Evolutionary conservation across 2,113 vertebrate species (phyloP).

Genomic region (Meriones unguiculatus): DNA sequence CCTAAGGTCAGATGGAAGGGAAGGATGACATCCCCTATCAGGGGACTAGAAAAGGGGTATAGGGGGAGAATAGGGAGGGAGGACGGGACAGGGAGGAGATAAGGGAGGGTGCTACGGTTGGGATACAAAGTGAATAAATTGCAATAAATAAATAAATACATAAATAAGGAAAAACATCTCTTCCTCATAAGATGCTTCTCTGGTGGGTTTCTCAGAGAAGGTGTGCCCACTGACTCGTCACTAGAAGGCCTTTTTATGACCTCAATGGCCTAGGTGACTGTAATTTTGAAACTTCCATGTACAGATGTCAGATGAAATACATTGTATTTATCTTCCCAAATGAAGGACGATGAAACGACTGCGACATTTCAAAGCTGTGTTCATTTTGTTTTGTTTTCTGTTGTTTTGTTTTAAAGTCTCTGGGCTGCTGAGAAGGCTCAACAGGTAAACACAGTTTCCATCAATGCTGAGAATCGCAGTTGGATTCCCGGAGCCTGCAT

Average conservation of each 20-base stretch:
- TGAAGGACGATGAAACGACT: neutral
- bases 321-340: neutral
- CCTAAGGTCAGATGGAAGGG: no score
- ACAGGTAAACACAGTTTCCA: neutral
- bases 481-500: neutral
- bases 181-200: neutral
- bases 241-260: neutral
- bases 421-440: neutral
- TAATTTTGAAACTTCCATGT: slow-evolving; percentile 9
- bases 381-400: neutral
- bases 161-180: no score
- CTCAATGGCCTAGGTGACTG: neutral
- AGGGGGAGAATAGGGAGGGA: no score
- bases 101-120: no score
- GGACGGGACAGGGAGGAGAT: no score
- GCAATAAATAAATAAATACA: no score
- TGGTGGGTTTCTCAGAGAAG: neutral
- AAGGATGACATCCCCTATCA: no score
- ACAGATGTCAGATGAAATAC: neutral
- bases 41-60: no score
- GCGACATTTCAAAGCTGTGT: neutral
- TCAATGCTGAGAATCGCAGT: neutral
- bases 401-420: neutral
- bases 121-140: no score
- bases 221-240: neutral